Conservation (phyloP, 2,113 vertebrate genomes). For the Bambusicola thoracicus region DNA sequence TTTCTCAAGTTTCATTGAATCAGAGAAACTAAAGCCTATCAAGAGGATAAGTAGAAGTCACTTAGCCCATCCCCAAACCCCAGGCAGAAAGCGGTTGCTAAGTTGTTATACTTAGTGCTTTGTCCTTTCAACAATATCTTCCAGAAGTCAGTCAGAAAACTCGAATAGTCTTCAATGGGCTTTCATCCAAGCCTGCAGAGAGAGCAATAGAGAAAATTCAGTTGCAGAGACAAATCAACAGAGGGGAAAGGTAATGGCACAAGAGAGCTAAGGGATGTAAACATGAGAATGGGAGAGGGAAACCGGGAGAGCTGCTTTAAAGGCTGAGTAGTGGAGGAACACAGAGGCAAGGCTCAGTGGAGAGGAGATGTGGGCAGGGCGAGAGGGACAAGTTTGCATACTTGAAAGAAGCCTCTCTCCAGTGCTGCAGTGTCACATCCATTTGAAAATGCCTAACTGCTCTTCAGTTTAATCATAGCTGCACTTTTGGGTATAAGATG, state of each 20-base stretch:
- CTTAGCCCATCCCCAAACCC: background rate
- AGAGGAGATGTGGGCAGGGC: background rate
- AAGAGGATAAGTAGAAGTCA: background rate
- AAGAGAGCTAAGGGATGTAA: background rate
- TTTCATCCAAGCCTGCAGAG: constrained; percentile 46
- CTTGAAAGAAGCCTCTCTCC: background rate
- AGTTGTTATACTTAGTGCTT: background rate
- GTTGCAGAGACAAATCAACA: constrained; percentile 37
- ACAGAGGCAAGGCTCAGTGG: background rate
- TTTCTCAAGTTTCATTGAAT: background rate
- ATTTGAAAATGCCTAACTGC: constrained; percentile 53
- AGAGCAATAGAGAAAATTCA: constrained; percentile 20
- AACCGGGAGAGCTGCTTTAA: background rate
- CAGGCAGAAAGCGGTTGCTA: background rate
- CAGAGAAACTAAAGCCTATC: background rate
- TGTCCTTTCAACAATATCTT: background rate
- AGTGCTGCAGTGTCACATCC: background rate
- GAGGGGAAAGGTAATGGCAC: constrained; percentile 23
- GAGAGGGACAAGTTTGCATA: constrained; percentile 25
- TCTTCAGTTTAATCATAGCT: constrained; percentile 66
- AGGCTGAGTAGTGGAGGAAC: background rate
- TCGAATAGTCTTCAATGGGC: constrained; percentile 19
- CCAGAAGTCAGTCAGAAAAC: background rate
- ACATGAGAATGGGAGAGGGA: background rate
- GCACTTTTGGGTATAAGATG: constrained; percentile 65